A percentile compares a stretch with the other conserved stretches of the same genome.
These are phyloP conservation scores for Solea solea DNA, from an alignment of 2,113 vertebrate species.

Conservation along the genomic window DNA sequence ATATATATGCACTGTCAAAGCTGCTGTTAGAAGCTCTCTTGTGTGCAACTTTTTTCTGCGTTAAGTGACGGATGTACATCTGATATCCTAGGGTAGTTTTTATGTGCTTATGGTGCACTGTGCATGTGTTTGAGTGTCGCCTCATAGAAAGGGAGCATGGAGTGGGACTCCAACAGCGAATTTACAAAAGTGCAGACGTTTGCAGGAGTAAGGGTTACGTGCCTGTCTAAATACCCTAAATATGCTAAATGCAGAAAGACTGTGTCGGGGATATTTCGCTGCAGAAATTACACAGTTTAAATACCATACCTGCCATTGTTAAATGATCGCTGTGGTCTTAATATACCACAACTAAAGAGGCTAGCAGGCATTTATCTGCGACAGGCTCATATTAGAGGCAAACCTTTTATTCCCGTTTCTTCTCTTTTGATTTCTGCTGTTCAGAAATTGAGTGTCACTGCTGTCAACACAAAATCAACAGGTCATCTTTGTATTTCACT, in stretches of 20 bases:
- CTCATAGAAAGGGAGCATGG: slow-evolving; percentile 30
- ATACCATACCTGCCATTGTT: slow-evolving; percentile 9
- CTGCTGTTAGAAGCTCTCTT: slow-evolving; percentile 7
- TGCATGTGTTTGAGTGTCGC: background rate
- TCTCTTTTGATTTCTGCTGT: background rate
- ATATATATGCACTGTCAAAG: background rate
- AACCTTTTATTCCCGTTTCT: slow-evolving; percentile 11
- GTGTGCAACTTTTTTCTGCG: background rate
- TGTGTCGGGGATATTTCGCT: slow-evolving; percentile 21
- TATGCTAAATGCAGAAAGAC: slow-evolving; percentile 35
- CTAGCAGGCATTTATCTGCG: slow-evolving; percentile 17
- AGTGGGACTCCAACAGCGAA: slow-evolving; percentile 13
- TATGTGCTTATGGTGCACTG: background rate
- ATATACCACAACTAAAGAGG: slow-evolving; percentile 25
- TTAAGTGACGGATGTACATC: slow-evolving; percentile 5
- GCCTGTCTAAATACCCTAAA: slow-evolving; percentile 37
- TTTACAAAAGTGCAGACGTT: slow-evolving; percentile 28
- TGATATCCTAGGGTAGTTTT: slow-evolving; percentile 18
- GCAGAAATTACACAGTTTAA: slow-evolving; percentile 33
- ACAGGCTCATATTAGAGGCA: slow-evolving; percentile 26
- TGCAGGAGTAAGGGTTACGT: slow-evolving; percentile 20
- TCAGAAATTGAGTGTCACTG: background rate
- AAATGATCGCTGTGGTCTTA: slow-evolving; percentile 18
- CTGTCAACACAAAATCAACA: slow-evolving; percentile 3
- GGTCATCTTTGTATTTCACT: background rate